These are phyloP conservation scores for Ctenoplectra terminalis DNA, from an alignment of 1,140 invertebrate genomes.

Conservation along the genomic window DNA sequence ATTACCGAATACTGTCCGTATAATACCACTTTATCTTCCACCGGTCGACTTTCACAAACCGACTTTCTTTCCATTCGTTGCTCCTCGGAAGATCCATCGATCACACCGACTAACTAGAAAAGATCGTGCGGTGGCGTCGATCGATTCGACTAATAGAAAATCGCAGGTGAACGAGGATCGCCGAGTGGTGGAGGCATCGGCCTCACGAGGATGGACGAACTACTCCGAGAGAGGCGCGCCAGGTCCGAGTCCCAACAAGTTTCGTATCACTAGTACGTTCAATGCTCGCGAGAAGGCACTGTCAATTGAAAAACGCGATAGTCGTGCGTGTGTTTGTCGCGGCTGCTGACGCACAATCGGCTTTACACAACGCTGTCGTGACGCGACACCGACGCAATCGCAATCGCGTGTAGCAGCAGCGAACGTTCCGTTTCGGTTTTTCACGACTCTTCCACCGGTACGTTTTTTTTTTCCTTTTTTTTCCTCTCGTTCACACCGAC, in stretches of 20 bases:
- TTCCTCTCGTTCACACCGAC: not conserved
- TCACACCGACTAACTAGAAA: not conserved
- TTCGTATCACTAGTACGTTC: constrained; percentile 25
- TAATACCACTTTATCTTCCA: not conserved
- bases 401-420: constrained; percentile 11
- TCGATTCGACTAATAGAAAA: not conserved
- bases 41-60: not conserved
- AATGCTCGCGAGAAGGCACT: constrained; percentile 25
- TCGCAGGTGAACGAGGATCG: not conserved
- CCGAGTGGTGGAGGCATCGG: not conserved
- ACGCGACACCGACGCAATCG: constrained; percentile 42
- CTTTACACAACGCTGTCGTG: constrained; percentile 38
- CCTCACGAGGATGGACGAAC: not conserved
- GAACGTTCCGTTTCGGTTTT: not conserved
- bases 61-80: constrained; percentile 10
- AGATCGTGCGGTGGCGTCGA: not conserved
- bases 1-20: not conserved
- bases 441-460: not conserved
- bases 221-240: not conserved
- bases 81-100: not conserved
- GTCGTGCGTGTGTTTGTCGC: constrained; percentile 19
- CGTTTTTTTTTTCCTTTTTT: too few relatives aligned
- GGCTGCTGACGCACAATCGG: constrained; percentile 44
- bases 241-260: constrained; percentile 28
- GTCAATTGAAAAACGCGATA: constrained; percentile 18